Base-by-base conservation (phyloP, 2,113 vertebrate species). In the Thamnaconus septentrionalis region DNA sequence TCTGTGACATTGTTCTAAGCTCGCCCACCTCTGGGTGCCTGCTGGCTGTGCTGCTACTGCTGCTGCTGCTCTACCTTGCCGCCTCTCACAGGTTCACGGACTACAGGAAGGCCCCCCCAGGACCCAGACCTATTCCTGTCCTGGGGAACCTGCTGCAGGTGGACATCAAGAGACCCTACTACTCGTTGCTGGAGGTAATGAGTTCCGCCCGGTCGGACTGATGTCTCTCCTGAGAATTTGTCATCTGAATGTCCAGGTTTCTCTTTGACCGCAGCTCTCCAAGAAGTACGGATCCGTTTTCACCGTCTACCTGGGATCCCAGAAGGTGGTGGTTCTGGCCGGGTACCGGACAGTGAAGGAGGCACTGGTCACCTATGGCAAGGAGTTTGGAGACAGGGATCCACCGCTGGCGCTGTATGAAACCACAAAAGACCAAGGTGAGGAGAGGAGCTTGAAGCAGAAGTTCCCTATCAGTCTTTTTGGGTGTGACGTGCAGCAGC, bases 131-230 rank as follows among this genome's bases (percentile, higher is more conserved):
- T 0, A 63, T 76, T 56, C 81, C 81, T 0, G 0, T 86, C 5
- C 59, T 83, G 3, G 83, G 81, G 0, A 87, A 87, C 56, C 60
- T 84, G 18, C 60, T 85, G 67, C 81, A 82, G 50, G 43, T 85
- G 4, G 68, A 84, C 58, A 53, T 73, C 3, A 61, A 54, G 40
- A 78, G 1, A 55, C 60, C 58, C 1, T 40, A 64, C 40, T 6
- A 9, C 5, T 59, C 62, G 0, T 53, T 84, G 1, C 0, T 69
- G 56, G 5, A 73, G 73, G 80, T 81, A 45, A 78, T 48, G 0
- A 1, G 7, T 6, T 8, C 3, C 54, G 3, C 18, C 5, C 7
- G 48, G 18, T 31, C 18, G 18, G 1, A 31, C 18, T 31, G 18
- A 31, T 31, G 18, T 31, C 18, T 31, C 18, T 31, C 18, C 18